Conservation (phyloP, 2,797 vertebrate genomes). For the Columba guinea region DNA sequence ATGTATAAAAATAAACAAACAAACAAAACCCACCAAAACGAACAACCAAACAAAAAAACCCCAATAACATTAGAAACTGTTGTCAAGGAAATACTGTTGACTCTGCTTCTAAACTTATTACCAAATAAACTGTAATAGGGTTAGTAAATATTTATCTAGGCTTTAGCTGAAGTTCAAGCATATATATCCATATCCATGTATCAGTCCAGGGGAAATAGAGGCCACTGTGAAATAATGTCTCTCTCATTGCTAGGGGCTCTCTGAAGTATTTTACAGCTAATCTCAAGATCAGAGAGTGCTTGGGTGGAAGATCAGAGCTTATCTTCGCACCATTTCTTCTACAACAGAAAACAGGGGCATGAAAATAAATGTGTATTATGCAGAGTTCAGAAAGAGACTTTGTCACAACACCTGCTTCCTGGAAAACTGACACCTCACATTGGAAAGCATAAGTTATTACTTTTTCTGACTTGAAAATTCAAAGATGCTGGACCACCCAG, state of each 20-base stretch:
- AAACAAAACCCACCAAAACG: background rate
- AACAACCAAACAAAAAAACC: too few species aligned
- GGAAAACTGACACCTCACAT: background rate
- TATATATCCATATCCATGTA: background rate
- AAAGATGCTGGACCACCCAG: background rate
- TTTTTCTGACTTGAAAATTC: background rate
- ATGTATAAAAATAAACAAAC: background rate
- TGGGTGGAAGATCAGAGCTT: background rate
- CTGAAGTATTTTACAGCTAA: constrained; percentile 30
- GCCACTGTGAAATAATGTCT: background rate
- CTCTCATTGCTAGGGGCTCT: background rate
- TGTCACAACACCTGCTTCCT: background rate
- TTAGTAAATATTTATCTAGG: constrained; percentile 50
- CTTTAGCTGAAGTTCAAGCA: constrained; percentile 24
- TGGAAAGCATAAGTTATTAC: background rate
- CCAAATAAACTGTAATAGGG: constrained; percentile 18
- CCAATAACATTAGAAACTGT: background rate
- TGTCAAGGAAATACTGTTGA: constrained; percentile 24
- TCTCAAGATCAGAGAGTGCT: background rate
- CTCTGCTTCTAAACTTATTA: background rate
- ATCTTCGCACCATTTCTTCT: background rate
- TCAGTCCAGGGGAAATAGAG: constrained; percentile 1
- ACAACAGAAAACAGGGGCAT: background rate
- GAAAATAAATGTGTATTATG: background rate
- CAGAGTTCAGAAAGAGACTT: background rate